Conservation (phyloP, 2,888 invertebrate species). For the Oligia latruncula region DNA sequence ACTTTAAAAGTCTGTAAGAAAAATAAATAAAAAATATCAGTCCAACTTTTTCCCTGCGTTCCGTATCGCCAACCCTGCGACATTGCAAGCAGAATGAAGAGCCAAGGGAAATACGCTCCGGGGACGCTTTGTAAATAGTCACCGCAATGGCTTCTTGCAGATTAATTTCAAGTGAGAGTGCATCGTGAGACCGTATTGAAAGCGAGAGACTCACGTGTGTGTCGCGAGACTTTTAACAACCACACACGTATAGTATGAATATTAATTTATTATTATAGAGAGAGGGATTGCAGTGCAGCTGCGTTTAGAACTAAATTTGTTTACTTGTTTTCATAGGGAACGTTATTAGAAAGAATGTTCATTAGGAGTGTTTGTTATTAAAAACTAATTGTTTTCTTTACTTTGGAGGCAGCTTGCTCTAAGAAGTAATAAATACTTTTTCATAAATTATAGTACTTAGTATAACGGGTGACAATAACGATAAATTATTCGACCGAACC, state of each 20-base stretch:
- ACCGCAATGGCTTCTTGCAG: constrained; percentile 86
- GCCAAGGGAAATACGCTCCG: constrained; percentile 77
- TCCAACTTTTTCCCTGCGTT: neutral
- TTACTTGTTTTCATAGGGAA: constrained; percentile 35
- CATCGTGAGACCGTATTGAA: constrained; percentile 74
- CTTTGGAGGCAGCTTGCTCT: neutral
- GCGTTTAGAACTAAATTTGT: constrained; percentile 8
- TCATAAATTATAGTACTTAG: neutral
- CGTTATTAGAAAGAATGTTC: constrained; percentile 15
- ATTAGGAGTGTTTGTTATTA: neutral
- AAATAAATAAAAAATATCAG: neutral
- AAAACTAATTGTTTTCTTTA: neutral
- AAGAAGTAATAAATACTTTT: neutral
- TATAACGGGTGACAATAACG: no score
- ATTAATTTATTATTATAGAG: constrained; percentile 33
- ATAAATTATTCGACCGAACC: no score
- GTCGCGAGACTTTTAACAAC: constrained; percentile 34
- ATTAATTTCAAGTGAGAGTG: constrained; percentile 88
- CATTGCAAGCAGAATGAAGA: constrained; percentile 80
- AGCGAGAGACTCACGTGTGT: constrained; percentile 51
- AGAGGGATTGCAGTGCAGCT: constrained; percentile 9
- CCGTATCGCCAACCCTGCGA: constrained; percentile 73
- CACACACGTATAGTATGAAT: constrained; percentile 15
- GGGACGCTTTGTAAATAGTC: constrained; percentile 87
- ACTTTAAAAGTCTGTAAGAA: neutral